Conservation (phyloP, 2,797 vertebrate species). For the Arnoldichthys spilopterus region DNA sequence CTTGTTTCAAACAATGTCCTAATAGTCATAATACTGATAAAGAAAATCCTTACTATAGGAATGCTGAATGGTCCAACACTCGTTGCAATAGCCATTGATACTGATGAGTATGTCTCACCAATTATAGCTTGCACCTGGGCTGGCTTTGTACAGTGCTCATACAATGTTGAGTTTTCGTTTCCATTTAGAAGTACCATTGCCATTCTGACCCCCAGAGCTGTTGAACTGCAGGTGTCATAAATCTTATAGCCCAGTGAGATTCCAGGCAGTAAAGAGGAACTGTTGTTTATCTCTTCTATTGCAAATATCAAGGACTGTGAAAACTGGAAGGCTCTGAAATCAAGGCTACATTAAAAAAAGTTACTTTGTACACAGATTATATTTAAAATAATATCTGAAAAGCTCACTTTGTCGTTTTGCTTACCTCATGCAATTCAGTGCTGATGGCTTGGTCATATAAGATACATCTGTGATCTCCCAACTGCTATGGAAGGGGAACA, state of each 20-base stretch:
- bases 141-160: conserved; percentile 66
- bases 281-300: conserved; percentile 66
- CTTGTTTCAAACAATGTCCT: neutral
- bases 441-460: conserved; percentile 62
- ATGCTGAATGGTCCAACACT: conserved; percentile 72
- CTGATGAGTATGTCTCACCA: no score
- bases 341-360: neutral
- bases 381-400: neutral
- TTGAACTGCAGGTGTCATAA: conserved; percentile 53
- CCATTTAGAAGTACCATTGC: conserved; percentile 59
- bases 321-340: conserved; percentile 45
- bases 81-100: conserved; percentile 70
- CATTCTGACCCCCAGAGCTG: conserved; percentile 41
- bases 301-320: conserved; percentile 63
- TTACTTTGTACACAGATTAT: neutral
- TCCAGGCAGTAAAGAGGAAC: conserved; percentile 56
- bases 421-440: conserved; percentile 74
- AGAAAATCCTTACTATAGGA: conserved; percentile 64
- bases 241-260: conserved; percentile 62
- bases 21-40: neutral
- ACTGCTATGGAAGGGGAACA: conserved; percentile 75
- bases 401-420: neutral
- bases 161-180: conserved; percentile 31
- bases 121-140: conserved; percentile 70
- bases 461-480: conserved; percentile 62